phyloP scores from a whole-genome alignment of 2,113 vertebrate species.

The Crypturellus undulatus region DNA sequence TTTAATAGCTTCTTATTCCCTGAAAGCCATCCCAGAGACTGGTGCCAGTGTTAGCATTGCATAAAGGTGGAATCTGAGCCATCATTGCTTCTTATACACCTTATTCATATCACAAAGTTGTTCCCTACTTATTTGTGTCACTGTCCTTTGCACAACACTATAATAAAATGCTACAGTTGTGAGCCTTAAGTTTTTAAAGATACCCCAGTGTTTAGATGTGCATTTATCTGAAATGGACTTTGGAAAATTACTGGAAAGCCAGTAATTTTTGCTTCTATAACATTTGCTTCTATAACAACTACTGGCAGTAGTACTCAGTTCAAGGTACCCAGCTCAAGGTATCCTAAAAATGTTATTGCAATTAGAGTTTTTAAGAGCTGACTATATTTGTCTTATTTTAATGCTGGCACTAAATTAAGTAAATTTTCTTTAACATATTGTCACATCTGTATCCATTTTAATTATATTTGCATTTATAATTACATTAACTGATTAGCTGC shows the following conservation, averaged over 20 bases:
- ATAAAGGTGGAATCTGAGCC: background rate
- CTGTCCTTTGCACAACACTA: background rate
- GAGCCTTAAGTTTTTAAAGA: background rate
- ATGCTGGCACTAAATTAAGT: background rate
- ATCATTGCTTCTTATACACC: background rate
- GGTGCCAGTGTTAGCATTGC: background rate
- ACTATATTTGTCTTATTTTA: background rate
- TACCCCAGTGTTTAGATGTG: background rate
- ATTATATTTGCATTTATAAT: background rate
- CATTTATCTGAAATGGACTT: background rate
- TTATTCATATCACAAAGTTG: background rate
- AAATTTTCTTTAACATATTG: background rate
- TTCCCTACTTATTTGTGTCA: background rate
- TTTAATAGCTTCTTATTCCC: background rate
- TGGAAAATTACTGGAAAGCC: background rate
- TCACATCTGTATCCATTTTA: slow-evolving; percentile 4
- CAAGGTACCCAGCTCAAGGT: background rate
- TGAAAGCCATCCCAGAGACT: background rate
- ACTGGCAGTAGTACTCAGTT: background rate
- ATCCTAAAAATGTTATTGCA: background rate
- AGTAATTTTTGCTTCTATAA: background rate
- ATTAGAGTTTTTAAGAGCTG: background rate
- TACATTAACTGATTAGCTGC: background rate
- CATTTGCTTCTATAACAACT: background rate
- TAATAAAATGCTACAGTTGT: background rate